phyloP scores from a whole-genome alignment of 2,888 invertebrate genomes.

The Linyphia triangularis region DNA sequence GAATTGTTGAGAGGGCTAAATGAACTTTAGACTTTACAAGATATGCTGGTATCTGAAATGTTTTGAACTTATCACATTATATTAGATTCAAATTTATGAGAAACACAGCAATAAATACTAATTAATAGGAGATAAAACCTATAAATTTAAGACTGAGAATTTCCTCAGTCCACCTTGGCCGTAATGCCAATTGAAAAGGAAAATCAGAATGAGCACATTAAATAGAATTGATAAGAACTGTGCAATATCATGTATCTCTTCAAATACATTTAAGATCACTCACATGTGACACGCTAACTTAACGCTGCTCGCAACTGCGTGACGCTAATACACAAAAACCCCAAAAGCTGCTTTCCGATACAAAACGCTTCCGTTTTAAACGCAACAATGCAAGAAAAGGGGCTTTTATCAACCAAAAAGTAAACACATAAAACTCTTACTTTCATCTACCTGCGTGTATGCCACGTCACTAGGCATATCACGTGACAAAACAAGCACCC shows the following conservation, averaged over 20 bases:
- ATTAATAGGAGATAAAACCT: no score
- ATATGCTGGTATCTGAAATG: no score
- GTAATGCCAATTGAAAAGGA: no score
- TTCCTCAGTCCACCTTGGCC: background rate
- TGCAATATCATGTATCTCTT: background rate
- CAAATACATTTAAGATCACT: background rate
- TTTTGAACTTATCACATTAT: no score
- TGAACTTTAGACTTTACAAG: no score
- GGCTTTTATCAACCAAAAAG: background rate
- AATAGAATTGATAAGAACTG: background rate
- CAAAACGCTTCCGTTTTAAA: background rate
- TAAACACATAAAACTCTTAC: background rate
- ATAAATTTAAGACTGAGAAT: background rate
- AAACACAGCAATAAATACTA: no score
- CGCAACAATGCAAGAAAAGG: background rate
- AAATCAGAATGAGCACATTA: no score
- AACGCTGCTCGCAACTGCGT: background rate
- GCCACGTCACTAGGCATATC: slow-evolving; percentile 13
- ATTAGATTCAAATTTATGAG: no score
- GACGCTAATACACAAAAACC: background rate
- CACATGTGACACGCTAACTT: background rate
- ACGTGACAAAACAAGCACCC: slow-evolving; percentile 49
- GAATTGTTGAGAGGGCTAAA: no score
- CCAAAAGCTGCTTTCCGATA: no score
- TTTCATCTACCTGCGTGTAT: background rate